Evolutionary conservation across 2,888 invertebrate species (phyloP).

Genomic region (Sturmia bella): DNA sequence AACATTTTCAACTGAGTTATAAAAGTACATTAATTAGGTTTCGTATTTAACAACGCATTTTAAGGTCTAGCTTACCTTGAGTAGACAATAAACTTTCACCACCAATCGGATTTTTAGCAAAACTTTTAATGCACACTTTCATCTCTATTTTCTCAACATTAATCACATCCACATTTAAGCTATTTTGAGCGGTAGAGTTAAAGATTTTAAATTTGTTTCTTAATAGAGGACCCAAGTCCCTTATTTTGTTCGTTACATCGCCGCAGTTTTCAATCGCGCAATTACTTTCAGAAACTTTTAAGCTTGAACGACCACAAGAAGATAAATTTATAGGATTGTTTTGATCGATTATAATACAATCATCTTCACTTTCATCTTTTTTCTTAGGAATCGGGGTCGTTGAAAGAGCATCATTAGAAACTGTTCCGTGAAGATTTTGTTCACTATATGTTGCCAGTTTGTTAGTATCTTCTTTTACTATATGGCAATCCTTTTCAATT

Average conservation of each 20-base stretch:
- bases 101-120: slow-evolving; percentile 9
- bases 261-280: background rate
- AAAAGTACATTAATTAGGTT: no score
- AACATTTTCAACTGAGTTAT: no score
- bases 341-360: no score
- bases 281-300: no score
- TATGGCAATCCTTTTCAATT: background rate
- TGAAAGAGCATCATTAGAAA: no score
- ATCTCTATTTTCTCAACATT: background rate
- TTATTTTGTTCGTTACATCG: background rate
- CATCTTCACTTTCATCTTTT: no score
- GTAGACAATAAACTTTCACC: background rate
- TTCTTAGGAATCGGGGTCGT: no score
- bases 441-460: background rate
- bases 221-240: background rate
- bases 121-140: slow-evolving; percentile 5
- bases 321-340: no score
- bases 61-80: background rate
- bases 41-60: background rate
- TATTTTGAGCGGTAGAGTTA: background rate
- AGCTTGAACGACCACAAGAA: no score
- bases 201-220: background rate
- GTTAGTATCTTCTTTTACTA: background rate
- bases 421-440: background rate
- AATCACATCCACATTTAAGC: background rate